phyloP scores from a whole-genome alignment of 2,113 vertebrate genomes.

The Tychaedon coryphoeus region DNA sequence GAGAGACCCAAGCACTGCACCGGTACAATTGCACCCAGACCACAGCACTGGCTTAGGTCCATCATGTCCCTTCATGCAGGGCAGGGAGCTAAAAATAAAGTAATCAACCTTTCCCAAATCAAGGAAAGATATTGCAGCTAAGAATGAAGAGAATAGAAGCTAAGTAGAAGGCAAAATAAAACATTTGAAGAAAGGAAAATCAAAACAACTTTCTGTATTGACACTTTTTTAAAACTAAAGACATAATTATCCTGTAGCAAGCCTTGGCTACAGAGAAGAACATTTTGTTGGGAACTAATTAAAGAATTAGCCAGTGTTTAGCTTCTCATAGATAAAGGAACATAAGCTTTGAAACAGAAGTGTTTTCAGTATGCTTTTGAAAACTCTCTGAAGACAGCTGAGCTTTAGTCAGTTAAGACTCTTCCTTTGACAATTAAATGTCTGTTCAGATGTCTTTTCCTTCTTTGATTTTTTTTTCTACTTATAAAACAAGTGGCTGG shows the following conservation, averaged over 20 bases:
- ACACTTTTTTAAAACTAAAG: conserved; percentile 19
- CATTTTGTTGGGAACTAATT: conserved; percentile 35
- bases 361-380: conserved; percentile 34
- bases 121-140: neutral
- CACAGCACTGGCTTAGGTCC: neutral
- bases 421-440: conserved; percentile 37
- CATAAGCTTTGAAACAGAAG: conserved; percentile 42
- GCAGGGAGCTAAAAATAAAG: neutral
- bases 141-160: neutral
- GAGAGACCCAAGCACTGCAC: neutral
- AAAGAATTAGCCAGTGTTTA: conserved; percentile 49
- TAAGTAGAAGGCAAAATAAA: neutral
- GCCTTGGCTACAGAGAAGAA: conserved; percentile 4
- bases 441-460: neutral
- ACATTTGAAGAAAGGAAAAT: neutral
- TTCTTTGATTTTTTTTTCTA: neutral
- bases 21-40: fast-evolving
- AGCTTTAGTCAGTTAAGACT: conserved; percentile 47
- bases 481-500: neutral
- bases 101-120: neutral
- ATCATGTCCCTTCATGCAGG: neutral
- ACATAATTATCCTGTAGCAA: conserved; percentile 22
- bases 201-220: conserved; percentile 29
- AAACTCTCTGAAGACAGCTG: conserved; percentile 21
- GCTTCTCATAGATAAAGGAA: conserved; percentile 30